Base-by-base conservation (phyloP, 2,113 vertebrate genomes). In the Peromyscus leucopus region DNA sequence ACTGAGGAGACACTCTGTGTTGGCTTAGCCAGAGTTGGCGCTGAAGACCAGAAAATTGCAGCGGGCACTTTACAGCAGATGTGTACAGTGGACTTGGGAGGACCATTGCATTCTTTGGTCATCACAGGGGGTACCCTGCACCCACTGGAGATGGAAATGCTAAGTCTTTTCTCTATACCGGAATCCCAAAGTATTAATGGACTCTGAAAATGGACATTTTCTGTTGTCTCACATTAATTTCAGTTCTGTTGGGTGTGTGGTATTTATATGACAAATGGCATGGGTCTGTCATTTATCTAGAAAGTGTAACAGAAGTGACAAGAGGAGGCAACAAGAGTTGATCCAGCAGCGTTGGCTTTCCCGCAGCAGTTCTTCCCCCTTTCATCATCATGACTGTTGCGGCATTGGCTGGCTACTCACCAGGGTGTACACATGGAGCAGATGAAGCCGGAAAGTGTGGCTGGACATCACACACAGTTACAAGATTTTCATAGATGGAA, bases 121-220 rank as follows among this genome's bases (percentile, higher is more conserved):
- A 97, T 99, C 82, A 99, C 99, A 0, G 99, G 99, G 0, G 99
- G 99, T 57, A 98, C 89, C 55, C 98, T 99, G 98, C 99, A 99
- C 98, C 99, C 99, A 0, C 98, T 99, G 97, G 99, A 99, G 98
- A 93, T 99, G 92, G 99, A 99, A 97, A 99, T 99, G 99, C 98
- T 99, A 39, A 98, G 98, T 84, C 98, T 99, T 17, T 99, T 99
- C 95, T 98, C 99, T n/a, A 92, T 98, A 80, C 97, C 98, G 71
- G 96, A 98, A 57, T 76, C 97, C 69, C 98, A 98, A 57, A 96
- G 82, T 42, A 75, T 72, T 95, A 93, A 98, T 0, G 98, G 98
- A 98, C 98, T 98, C 95, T 99, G 63, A 95, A 11, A 11, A 11
- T 26, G 92, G 88, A 57, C 79, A 15, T 59, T 92, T 86, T 78